These are phyloP conservation scores for Amorpha juglandis DNA, from an alignment of 2,888 invertebrate genomes.

Conservation along the genomic window DNA sequence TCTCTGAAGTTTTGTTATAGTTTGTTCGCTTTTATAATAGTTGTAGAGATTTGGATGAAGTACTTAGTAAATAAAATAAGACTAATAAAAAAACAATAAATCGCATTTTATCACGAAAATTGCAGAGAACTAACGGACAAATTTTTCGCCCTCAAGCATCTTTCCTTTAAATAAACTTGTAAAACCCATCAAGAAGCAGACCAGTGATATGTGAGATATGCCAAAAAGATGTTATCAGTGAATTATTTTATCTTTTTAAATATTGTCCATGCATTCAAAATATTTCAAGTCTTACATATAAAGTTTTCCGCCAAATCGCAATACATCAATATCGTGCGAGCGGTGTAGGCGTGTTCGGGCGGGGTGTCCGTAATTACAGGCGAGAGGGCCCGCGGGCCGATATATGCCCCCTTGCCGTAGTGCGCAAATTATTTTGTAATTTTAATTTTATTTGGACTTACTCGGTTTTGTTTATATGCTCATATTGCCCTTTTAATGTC, in stretches of 20 bases:
- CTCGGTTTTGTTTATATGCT: slow-evolving; percentile 54
- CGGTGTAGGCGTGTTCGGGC: slow-evolving; percentile 58
- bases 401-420: slow-evolving; percentile 56
- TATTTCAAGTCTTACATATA: slow-evolving; percentile 18
- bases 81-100: too few relatives aligned
- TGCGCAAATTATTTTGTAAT: slow-evolving; percentile 80
- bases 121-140: too few relatives aligned
- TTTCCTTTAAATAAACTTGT: background rate
- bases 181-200: background rate
- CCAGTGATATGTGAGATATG: background rate
- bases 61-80: too few relatives aligned
- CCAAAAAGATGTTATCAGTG: background rate
- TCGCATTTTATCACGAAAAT: too few relatives aligned
- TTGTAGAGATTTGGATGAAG: too few relatives aligned
- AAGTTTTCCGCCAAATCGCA: slow-evolving; percentile 57
- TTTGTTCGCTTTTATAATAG: too few relatives aligned
- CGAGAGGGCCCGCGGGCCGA: slow-evolving; percentile 65
- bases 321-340: slow-evolving; percentile 72
- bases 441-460: slow-evolving; percentile 80
- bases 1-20: too few relatives aligned
- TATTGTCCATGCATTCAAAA: slow-evolving; percentile 20
- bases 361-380: slow-evolving; percentile 76
- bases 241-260: slow-evolving; percentile 20
- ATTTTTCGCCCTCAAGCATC: too few relatives aligned
- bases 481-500: slow-evolving; percentile 42